Conservation (phyloP, 2,113 vertebrate species). For the Orcinus orca region DNA sequence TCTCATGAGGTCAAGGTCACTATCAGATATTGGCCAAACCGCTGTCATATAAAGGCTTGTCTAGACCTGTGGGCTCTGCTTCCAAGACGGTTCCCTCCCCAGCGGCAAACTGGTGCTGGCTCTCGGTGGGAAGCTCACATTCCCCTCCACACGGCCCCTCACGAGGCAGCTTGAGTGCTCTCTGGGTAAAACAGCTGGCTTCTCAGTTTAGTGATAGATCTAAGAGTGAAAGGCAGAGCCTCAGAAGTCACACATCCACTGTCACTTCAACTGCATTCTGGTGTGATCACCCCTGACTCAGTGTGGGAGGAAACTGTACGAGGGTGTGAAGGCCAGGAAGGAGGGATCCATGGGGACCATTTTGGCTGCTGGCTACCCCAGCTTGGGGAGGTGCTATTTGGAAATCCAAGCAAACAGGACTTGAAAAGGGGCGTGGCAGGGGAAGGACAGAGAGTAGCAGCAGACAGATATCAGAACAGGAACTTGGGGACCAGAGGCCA, state of each 20-base stretch:
- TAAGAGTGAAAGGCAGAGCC: background rate
- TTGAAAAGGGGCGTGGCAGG: background rate
- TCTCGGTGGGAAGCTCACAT: rapidly evolving
- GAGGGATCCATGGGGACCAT: background rate
- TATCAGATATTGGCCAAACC: background rate
- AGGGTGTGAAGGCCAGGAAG: too few relatives aligned
- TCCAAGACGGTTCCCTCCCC: rapidly evolving
- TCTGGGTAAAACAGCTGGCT: background rate
- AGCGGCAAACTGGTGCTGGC: rapidly evolving
- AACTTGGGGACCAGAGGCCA: background rate
- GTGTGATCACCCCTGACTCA: background rate
- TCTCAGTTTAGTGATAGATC: background rate
- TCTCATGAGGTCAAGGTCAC: background rate
- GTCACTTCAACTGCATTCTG: background rate
- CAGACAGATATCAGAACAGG: background rate
- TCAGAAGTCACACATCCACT: background rate
- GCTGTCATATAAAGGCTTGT: background rate
- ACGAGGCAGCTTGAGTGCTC: too few relatives aligned
- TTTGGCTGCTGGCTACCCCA: background rate
- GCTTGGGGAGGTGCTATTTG: background rate
- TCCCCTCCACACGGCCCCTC: background rate
- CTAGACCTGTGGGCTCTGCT: too few relatives aligned
- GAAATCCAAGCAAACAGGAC: background rate
- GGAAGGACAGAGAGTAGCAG: background rate
- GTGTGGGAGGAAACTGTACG: background rate